phyloP scores from a whole-genome alignment of 2,797 vertebrate genomes.

The Hylomyscus alleni region DNA sequence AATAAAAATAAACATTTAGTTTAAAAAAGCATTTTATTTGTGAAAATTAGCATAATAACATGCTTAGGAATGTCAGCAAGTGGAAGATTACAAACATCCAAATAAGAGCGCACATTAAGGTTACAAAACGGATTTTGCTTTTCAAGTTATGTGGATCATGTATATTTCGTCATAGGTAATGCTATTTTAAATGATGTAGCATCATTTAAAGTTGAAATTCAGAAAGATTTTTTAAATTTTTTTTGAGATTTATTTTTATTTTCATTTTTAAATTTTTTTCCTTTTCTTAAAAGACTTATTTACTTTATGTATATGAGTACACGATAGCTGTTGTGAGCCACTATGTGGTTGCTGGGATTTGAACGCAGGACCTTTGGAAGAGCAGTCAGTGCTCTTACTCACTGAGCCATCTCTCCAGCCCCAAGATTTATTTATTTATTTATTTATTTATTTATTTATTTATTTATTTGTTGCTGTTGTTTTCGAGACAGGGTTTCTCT shows the following conservation, averaged over 20 bases:
- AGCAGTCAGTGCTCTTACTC: too few species aligned
- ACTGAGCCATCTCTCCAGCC: too few species aligned
- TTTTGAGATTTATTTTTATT: neutral
- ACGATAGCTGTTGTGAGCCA: too few species aligned
- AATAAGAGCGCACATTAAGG: constrained; percentile 38
- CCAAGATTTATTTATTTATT: too few species aligned
- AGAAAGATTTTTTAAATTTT: constrained; percentile 74
- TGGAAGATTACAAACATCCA: neutral
- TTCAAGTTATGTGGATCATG: constrained; percentile 67
- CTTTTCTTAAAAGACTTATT: too few species aligned
- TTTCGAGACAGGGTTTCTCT: too few species aligned
- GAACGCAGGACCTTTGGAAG: too few species aligned
- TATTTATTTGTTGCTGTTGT: too few species aligned
- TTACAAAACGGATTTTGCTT: constrained; percentile 77
- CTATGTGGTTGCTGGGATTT: too few species aligned
- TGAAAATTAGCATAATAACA: constrained; percentile 7
- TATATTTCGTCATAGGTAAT: neutral
- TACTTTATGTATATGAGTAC: too few species aligned
- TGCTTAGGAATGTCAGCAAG: constrained; percentile 28
- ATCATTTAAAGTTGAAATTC: constrained; percentile 83
- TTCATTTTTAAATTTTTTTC: constrained; percentile 21
- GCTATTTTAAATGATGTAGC: constrained; percentile 82
- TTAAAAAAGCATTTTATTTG: neutral
- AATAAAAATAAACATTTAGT: neutral
- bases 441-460: too few species aligned